Conservation (phyloP, 2,113 vertebrate species). For the Gymnocephalus cernua region DNA sequence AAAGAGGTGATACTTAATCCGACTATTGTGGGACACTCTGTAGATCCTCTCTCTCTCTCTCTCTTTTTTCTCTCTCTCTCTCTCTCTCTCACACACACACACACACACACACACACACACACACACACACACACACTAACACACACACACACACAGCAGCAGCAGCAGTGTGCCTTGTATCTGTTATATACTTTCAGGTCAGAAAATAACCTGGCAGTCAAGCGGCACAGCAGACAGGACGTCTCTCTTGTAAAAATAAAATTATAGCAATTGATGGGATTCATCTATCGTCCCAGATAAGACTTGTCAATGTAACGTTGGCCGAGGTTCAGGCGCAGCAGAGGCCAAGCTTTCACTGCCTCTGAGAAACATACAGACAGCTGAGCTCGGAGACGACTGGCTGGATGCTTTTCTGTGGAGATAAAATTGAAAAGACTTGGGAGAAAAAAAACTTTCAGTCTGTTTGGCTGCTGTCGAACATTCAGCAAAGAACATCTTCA, state of each 20-base stretch:
- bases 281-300: constrained; percentile 36
- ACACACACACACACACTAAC: constrained; percentile 7
- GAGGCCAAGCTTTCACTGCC: constrained; percentile 43
- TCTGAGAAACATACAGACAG: constrained; percentile 39
- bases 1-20: constrained; percentile 77
- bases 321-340: constrained; percentile 29
- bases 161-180: background rate
- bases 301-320: constrained; percentile 23
- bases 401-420: background rate
- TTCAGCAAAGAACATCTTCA: background rate
- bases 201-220: constrained; percentile 8
- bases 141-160: constrained; percentile 23
- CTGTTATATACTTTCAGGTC: background rate
- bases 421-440: background rate
- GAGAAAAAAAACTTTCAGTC: background rate
- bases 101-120: background rate
- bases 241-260: constrained; percentile 37
- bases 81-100: too few relatives aligned
- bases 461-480: background rate
- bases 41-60: background rate
- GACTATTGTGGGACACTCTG: constrained; percentile 55
- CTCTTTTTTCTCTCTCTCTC: background rate
- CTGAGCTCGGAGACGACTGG: constrained; percentile 7
- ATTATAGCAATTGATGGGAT: constrained; percentile 15
- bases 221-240: background rate